Conservation (phyloP, 2,888 invertebrate species). For the Amiota communis region DNA sequence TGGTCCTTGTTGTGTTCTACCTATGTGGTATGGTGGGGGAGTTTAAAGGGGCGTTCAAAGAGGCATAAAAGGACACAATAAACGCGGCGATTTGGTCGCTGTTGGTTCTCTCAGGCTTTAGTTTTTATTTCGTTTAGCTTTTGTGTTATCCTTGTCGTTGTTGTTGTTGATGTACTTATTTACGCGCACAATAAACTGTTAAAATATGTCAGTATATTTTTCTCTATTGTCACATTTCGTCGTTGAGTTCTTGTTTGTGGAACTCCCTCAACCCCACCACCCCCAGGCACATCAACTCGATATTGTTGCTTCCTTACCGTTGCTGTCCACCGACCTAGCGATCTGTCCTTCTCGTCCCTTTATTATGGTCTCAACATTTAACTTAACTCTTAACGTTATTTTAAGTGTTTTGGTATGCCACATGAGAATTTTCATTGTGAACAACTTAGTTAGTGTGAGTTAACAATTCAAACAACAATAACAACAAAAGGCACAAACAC, state of each 20-base stretch:
- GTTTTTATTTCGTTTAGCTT: slow-evolving; percentile 9
- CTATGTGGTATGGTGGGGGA: not conserved
- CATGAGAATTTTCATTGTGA: slow-evolving; percentile 35
- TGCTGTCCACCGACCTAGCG: slow-evolving; percentile 31
- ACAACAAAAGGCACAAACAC: too few species aligned
- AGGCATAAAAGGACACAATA: slow-evolving; percentile 4
- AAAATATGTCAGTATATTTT: slow-evolving; percentile 31
- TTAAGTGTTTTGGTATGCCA: slow-evolving; percentile 61
- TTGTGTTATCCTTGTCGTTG: slow-evolving; percentile 30
- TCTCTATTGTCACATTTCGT: slow-evolving; percentile 61
- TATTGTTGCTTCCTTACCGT: not conserved
- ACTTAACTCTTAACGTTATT: slow-evolving; percentile 62
- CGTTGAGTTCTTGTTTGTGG: slow-evolving; percentile 45
- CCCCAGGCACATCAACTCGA: not conserved
- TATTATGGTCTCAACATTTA: slow-evolving; percentile 57
- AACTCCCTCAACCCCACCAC: not conserved
- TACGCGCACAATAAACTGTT: slow-evolving; percentile 28
- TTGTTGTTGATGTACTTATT: slow-evolving; percentile 26
- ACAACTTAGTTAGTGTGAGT: slow-evolving; percentile 46
- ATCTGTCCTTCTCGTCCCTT: too few species aligned
- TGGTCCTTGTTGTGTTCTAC: not conserved
- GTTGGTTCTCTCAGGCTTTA: not conserved
- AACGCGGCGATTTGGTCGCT: slow-evolving; percentile 12
- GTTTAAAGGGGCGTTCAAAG: not conserved
- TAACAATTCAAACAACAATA: slow-evolving; percentile 50